Evolutionary conservation across 2,113 vertebrate genomes (phyloP), one percentile per base, ranked within the genome.

Genomic region (Megaleporinus macrocephalus): DNA sequence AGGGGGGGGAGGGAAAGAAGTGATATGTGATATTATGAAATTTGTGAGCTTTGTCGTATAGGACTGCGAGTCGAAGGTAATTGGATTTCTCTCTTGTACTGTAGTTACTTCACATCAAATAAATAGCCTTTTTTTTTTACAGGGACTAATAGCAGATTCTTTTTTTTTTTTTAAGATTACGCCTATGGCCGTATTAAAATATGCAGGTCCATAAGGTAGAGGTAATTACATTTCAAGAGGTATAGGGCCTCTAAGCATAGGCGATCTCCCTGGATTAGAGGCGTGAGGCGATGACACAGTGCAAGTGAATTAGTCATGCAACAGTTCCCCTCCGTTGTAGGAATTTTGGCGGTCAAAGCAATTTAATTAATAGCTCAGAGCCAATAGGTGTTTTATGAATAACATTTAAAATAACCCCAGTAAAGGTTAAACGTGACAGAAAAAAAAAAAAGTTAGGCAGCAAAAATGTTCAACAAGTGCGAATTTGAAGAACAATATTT

Each of bases 171-270:
- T 70, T 49, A 47, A 11, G 2, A 4, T 29, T 51, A 26, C 55
- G 44, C 49, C 62, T n/a, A 18, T 27, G 33, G 29, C 44, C 30
- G 49, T 36, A 76, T 80, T 80, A 62, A 62, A 79, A 80, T 70
- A 83, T 69, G 76, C 26, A 80, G 53, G 22, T 29, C 68, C 49
- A 63, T 70, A 76, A 53, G 36, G 49, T 80, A 14, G 26, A 80
- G 26, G 68, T 79, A 53, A 86, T 83, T 74, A 80, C 47, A 68
- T 82, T 66, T 79, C 65, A 73, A 70, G 85, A 59, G n/a, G 57
- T 76, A 51, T 47, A 53, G 53, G 22, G 51, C 57, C 66, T 79
- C 49, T 66, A 66, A 47, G 69, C 49, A 73, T 53, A 69, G 13
- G 33, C 16, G 53, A 76, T 83, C 65, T 79, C n/a, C 14, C 11